Percentiles rank a stretch among this genome's conserved stretches.
phyloP scores from a whole-genome alignment of 2,113 vertebrate species.

The Prochilodus magdalenae region DNA sequence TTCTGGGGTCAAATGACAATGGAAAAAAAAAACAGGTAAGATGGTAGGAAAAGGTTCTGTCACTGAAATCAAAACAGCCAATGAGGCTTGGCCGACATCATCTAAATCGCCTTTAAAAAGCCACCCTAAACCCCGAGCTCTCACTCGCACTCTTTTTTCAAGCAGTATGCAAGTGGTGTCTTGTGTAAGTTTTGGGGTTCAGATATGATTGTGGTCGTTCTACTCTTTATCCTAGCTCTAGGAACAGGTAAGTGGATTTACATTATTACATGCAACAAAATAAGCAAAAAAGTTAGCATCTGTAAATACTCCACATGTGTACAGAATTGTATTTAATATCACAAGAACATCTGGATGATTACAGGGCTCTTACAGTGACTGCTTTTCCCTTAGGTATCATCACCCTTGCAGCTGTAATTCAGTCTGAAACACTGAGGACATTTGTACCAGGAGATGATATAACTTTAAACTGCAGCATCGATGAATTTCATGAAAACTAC shows the following conservation, averaged over 20 bases:
- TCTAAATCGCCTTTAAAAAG: slow-evolving; percentile 2
- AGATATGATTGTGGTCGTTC: not conserved
- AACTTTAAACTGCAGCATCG: slow-evolving; percentile 22
- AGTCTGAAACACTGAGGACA: slow-evolving; percentile 24
- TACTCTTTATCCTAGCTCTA: not conserved
- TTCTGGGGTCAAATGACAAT: not conserved
- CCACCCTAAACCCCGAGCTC: not conserved
- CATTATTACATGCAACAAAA: not conserved
- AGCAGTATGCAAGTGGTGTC: not conserved
- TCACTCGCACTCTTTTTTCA: not conserved
- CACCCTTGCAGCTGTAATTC: slow-evolving; percentile 2
- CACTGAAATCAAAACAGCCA: slow-evolving; percentile 25
- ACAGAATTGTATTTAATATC: not conserved
- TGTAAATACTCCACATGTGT: not conserved
- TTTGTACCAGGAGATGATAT: slow-evolving; percentile 7
- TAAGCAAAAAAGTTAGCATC: not conserved
- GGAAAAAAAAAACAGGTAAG: not conserved
- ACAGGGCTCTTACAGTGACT: not conserved
- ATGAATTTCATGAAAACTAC: slow-evolving; percentile 1
- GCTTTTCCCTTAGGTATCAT: not conserved
- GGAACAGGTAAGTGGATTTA: slow-evolving; percentile 26
- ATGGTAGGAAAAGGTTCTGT: not conserved
- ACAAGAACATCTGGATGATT: not conserved
- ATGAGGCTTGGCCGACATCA: slow-evolving; percentile 15
- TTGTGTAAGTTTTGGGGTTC: not conserved